Conservation (phyloP, 2,797 vertebrate species). For the Hydrolagus colliei region DNA sequence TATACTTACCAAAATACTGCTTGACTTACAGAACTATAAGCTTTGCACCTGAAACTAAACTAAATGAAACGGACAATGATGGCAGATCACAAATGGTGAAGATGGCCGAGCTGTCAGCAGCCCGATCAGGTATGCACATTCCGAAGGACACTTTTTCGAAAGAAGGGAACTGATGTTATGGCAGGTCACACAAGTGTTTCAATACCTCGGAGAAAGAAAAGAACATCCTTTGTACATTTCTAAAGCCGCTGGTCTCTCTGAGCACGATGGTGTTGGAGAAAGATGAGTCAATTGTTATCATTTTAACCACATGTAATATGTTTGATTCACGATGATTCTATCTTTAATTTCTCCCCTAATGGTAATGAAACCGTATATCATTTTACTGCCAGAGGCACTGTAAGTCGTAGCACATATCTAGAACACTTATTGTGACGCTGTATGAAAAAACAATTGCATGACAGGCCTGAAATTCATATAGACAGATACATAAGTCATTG, state of each 20-base stretch:
- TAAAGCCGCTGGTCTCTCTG: background rate
- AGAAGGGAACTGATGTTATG: conserved; percentile 20
- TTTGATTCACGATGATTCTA: background rate
- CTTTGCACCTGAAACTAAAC: conserved; percentile 6
- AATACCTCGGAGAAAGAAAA: conserved; percentile 6
- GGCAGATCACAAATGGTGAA: conserved; percentile 1
- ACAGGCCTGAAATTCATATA: background rate
- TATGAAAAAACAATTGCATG: background rate
- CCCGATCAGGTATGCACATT: conserved; percentile 22
- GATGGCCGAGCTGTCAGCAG: background rate
- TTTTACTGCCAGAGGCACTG: background rate
- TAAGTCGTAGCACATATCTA: too few species aligned
- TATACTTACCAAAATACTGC: background rate
- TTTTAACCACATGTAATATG: background rate
- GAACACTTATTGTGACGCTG: background rate
- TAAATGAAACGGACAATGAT: background rate
- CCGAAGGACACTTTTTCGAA: background rate
- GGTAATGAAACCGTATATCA: background rate
- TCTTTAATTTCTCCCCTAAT: background rate
- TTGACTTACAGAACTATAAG: background rate
- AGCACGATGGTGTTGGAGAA: background rate
- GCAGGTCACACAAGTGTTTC: conserved; percentile 20
- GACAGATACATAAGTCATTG: background rate
- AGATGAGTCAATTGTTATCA: background rate
- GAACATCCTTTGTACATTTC: background rate